phyloP scores from a whole-genome alignment of 1,140 invertebrate genomes.

The Drosophila chauvacae region DNA sequence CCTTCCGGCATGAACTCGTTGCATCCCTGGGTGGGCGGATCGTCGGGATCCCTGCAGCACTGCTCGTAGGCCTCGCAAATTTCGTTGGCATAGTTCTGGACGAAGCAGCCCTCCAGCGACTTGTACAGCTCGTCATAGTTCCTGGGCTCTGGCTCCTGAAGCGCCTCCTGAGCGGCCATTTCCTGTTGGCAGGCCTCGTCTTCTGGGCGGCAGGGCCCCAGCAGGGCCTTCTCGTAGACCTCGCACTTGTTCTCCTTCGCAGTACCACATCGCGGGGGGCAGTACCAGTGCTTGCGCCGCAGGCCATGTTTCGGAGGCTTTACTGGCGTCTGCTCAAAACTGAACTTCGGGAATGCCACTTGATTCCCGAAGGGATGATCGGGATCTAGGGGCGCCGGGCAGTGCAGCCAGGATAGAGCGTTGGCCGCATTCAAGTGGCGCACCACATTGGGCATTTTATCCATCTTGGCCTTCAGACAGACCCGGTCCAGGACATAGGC shows the following conservation, averaged over 20 bases:
- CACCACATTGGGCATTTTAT: constrained; percentile 50
- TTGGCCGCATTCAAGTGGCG: constrained; percentile 17
- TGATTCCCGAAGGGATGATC: constrained; percentile 26
- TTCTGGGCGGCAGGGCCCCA: background rate
- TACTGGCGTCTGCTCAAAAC: background rate
- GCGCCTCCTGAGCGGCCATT: background rate
- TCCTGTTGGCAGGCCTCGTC: background rate
- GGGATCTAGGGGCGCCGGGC: background rate
- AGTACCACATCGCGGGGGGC: background rate
- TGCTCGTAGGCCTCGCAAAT: constrained; percentile 21
- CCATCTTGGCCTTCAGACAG: constrained; percentile 27
- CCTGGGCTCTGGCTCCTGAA: constrained; percentile 31
- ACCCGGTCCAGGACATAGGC: constrained; percentile 37
- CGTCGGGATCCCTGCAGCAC: constrained; percentile 33
- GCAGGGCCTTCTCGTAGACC: background rate
- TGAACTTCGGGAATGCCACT: background rate
- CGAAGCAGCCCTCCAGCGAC: constrained; percentile 46
- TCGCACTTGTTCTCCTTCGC: background rate
- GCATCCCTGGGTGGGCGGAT: constrained; percentile 15
- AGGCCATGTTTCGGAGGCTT: background rate
- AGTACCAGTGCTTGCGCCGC: constrained; percentile 30
- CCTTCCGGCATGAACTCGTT: constrained; percentile 15
- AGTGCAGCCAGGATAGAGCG: constrained; percentile 18
- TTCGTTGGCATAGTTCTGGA: background rate
- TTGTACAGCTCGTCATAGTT: constrained; percentile 65